Evolutionary conservation across 2,113 vertebrate genomes (phyloP), one percentile per base, ranked within the genome.

Genomic region (Brachyhypopomus gauderio): DNA sequence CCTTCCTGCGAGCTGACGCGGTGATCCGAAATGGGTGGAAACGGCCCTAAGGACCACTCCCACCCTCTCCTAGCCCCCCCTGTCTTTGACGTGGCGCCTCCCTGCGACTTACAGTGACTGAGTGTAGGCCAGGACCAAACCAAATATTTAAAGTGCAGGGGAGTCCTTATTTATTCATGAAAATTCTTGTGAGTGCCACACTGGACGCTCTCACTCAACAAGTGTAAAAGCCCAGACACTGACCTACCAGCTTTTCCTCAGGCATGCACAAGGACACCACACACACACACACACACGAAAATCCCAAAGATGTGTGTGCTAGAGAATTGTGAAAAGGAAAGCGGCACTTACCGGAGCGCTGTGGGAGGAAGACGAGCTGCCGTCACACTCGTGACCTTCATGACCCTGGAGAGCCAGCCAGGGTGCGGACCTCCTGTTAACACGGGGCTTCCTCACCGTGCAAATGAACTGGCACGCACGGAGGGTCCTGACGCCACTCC

Each of bases 1-100:
- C 94, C 85, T 95, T 93, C 92, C 92, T 93, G 89, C 91, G 93
- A 90, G 92, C 93, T 81, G 93, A 95, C 52, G 93, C 94, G 64
- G 89, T 94, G 88, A 93, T 94, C 88, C 93, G 93, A 88, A 90
- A 91, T 76, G 93, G 93, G 87, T 94, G 93, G 93, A 94, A 93
- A 86, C 91, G 92, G 91, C 91, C 90, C 81, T 94, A 92, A 94
- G 92, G 87, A 80, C 79, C 89, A 88, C 91, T 90, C 84, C 85
- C 85, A 81, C 80, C 80, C 84, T 72, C 4, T 69, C 82, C 79
- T 88, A 89, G 84, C 76, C 83, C 20, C 78, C 87, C 81, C 66
- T 79, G 85, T 62, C 73, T 82, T 79, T 86, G 88, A 79, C 41
- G 59, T 75, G 69, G 76, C 41, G 19, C 73, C 80, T 82, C 78